Conservation (phyloP, 2,888 invertebrate genomes). For the Acronicta leporina region DNA sequence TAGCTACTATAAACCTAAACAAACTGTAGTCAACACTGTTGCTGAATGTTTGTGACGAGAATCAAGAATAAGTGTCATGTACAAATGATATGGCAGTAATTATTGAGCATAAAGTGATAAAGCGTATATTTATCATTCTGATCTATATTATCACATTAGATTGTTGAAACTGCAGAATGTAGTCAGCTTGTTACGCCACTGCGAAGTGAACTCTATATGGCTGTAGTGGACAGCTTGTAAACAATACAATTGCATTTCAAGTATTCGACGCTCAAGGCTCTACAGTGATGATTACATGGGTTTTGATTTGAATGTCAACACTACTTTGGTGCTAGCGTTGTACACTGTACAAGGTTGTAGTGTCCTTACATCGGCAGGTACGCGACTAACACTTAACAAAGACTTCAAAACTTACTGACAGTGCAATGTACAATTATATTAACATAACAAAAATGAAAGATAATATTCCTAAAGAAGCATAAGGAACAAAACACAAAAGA, state of each 20-base stretch:
- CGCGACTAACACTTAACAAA: background rate
- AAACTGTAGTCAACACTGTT: slow-evolving; percentile 22
- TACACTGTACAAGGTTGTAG: slow-evolving; percentile 43
- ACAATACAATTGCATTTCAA: slow-evolving; percentile 42
- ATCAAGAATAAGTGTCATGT: slow-evolving; percentile 15
- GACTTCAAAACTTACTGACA: background rate
- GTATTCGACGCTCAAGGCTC: slow-evolving; percentile 45
- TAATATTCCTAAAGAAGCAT: background rate
- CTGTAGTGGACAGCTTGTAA: slow-evolving; percentile 36
- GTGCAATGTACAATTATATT: background rate
- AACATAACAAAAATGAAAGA: too few relatives aligned
- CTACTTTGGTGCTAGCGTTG: slow-evolving; percentile 21
- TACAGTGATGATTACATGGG: slow-evolving; percentile 34
- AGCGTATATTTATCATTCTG: slow-evolving; percentile 17
- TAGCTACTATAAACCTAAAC: slow-evolving; percentile 34
- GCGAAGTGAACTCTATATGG: slow-evolving; percentile 17
- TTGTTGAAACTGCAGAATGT: slow-evolving; percentile 28
- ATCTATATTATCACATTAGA: slow-evolving; percentile 27
- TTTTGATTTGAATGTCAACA: slow-evolving; percentile 55
- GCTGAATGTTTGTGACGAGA: slow-evolving; percentile 18
- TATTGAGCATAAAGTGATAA: slow-evolving; percentile 1
- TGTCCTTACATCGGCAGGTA: slow-evolving; percentile 23
- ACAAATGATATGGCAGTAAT: slow-evolving; percentile 22
- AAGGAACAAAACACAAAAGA: slow-evolving; percentile 5
- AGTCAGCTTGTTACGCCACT: slow-evolving; percentile 32